A percentile compares a stretch with the other conserved stretches of the same genome.
phyloP scores from a whole-genome alignment of 1,140 invertebrate genomes.

The Oryzaephilus surinamensis region DNA sequence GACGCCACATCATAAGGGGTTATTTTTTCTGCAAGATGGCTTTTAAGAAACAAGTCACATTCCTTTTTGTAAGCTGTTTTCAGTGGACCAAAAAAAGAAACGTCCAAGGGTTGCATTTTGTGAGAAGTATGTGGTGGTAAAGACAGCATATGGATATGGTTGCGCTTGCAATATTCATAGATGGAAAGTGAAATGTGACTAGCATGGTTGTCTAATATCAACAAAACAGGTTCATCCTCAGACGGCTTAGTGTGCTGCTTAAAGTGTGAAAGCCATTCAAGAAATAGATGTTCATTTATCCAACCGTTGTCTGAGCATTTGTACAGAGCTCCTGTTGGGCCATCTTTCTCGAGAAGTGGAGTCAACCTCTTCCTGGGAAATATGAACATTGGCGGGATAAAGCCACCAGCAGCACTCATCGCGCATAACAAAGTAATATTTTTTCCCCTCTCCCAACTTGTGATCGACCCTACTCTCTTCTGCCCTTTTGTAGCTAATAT shows the following conservation, averaged over 20 bases:
- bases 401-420: slow-evolving; percentile 28
- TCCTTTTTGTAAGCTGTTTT: slow-evolving; percentile 19
- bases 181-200: slow-evolving; percentile 18
- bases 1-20: slow-evolving; percentile 10
- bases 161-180: slow-evolving; percentile 20
- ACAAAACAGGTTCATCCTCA: slow-evolving; percentile 26
- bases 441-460: slow-evolving; percentile 37
- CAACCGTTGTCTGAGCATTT: too few species aligned
- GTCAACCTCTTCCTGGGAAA: slow-evolving; percentile 11
- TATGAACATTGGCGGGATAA: slow-evolving; percentile 16
- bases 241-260: slow-evolving; percentile 26
- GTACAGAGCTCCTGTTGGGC: slow-evolving; percentile 22
- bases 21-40: slow-evolving; percentile 14
- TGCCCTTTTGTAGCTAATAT: slow-evolving; percentile 33
- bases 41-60: slow-evolving; percentile 11
- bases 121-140: slow-evolving; percentile 31
- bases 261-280: slow-evolving; percentile 32
- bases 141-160: slow-evolving; percentile 27
- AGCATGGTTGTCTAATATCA: slow-evolving; percentile 37
- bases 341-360: slow-evolving; percentile 16
- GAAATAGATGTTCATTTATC: slow-evolving; percentile 18
- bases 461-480: slow-evolving; percentile 37
- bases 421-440: slow-evolving; percentile 13
- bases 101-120: slow-evolving; percentile 33
- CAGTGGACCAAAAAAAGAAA: slow-evolving; percentile 20